Conservation (phyloP, 1,140 invertebrate genomes). For the Lysiphlebus fabarum region DNA sequence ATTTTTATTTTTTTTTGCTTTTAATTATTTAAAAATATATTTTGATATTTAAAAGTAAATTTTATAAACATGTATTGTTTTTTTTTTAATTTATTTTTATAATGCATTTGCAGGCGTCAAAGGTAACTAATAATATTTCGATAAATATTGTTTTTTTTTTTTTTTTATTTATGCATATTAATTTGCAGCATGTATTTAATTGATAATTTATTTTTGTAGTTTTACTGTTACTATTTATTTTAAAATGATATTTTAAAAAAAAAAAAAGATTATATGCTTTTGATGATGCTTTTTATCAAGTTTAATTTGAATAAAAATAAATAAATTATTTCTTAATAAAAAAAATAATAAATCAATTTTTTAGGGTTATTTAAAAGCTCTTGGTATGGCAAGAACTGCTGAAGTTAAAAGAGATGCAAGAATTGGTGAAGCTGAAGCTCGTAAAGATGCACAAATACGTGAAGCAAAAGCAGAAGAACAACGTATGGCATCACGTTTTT, state of each 20-base stretch:
- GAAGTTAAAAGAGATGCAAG: constrained; percentile 95
- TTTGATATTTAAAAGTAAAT: neutral
- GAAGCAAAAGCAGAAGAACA: constrained; percentile 96
- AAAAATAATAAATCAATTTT: too few species aligned
- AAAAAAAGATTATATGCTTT: too few species aligned
- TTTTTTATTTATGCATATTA: constrained; percentile 40
- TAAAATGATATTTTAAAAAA: too few species aligned
- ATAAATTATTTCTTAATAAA: constrained; percentile 34
- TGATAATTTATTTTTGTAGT: too few species aligned
- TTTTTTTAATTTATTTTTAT: constrained; percentile 55
- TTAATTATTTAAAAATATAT: neutral
- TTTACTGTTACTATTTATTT: too few species aligned
- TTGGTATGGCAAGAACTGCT: constrained; percentile 94
- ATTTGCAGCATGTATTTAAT: constrained; percentile 25
- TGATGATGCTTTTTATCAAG: too few species aligned
- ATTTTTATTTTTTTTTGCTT: neutral
- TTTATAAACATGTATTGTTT: constrained; percentile 11
- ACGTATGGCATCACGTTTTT: constrained; percentile 83
- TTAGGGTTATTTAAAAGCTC: constrained; percentile 91
- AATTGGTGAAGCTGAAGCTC: constrained; percentile 93
- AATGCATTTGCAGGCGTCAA: constrained; percentile 62
- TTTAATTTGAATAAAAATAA: too few species aligned
- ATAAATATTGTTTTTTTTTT: too few species aligned
- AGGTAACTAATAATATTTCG: constrained; percentile 51
- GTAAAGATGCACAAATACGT: constrained; percentile 82